A percentile compares a stretch with the other conserved stretches of the same genome.
Evolutionary conservation across 2,888 invertebrate species (phyloP).

Genomic region (Tricholauxania praeusta): DNA sequence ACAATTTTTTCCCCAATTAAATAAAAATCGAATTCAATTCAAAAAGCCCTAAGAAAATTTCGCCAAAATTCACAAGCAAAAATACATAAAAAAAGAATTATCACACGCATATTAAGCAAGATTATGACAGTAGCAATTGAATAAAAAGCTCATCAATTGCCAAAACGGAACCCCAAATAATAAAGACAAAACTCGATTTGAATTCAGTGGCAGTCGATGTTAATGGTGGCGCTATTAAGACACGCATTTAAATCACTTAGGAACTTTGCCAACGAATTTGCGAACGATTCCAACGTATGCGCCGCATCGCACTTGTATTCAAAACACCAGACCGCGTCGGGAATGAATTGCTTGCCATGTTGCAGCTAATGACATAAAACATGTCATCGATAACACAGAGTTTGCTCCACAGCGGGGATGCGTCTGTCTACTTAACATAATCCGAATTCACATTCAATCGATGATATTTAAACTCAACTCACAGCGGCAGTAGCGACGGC

Average conservation of each 20-base stretch:
- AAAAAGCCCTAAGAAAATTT: no score
- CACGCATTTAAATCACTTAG: slow-evolving; percentile 34
- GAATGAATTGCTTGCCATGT: neutral
- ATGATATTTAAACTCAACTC: neutral
- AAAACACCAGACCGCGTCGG: slow-evolving; percentile 11
- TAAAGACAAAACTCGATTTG: slow-evolving; percentile 31
- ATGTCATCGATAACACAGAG: slow-evolving; percentile 8
- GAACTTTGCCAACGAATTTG: neutral
- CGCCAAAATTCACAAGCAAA: no score
- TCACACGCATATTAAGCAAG: slow-evolving; percentile 17
- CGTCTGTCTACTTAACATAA: slow-evolving; percentile 24
- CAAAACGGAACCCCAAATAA: slow-evolving; percentile 18
- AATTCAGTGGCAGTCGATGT: slow-evolving; percentile 32
- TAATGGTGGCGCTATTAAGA: slow-evolving; percentile 31
- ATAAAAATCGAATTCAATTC: no score
- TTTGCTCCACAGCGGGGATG: slow-evolving; percentile 3
- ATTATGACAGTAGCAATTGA: slow-evolving; percentile 30
- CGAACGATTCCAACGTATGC: neutral
- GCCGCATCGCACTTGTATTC: slow-evolving; percentile 12
- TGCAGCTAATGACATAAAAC: slow-evolving; percentile 31
- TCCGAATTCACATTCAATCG: slow-evolving; percentile 19
- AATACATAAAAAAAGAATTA: neutral
- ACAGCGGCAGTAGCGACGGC: slow-evolving; percentile 22
- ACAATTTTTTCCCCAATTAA: no score
- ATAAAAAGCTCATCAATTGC: slow-evolving; percentile 33